A percentile compares a stretch with the other conserved stretches of the same genome.
phyloP scores from a whole-genome alignment of 2,888 invertebrate species.

The Pristionchus fissidentatus region DNA sequence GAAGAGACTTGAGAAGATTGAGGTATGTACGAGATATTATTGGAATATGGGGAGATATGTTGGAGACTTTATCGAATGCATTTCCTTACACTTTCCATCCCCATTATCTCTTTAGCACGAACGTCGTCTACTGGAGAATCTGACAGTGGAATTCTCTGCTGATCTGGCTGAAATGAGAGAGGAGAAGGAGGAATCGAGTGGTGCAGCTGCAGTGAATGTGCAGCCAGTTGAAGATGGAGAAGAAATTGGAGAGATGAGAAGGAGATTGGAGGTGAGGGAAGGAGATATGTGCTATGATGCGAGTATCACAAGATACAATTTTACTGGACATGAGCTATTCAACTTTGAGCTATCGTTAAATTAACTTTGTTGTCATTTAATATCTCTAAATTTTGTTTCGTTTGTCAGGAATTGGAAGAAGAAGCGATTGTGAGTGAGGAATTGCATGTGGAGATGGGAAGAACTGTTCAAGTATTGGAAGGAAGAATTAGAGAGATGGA shows the following conservation, averaged over 20 bases:
- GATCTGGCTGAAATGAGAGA: conserved; percentile 11
- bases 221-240: conserved; percentile 46
- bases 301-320: too few relatives aligned
- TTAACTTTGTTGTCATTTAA: background rate
- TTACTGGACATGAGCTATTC: too few relatives aligned
- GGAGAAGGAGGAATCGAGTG: background rate
- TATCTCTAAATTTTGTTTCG: background rate
- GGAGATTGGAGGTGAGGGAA: background rate
- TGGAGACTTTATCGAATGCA: background rate
- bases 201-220: conserved; percentile 1
- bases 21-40: conserved; percentile 6
- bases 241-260: conserved; percentile 45
- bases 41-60: background rate
- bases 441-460: conserved; percentile 61
- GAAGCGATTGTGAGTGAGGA: conserved; percentile 59
- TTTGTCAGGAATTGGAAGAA: conserved; percentile 55
- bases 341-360: background rate
- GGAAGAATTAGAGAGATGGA: conserved; percentile 43
- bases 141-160: conserved; percentile 24
- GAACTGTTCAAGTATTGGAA: conserved; percentile 59
- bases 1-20: conserved; percentile 44
- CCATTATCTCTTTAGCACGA: background rate
- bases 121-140: background rate
- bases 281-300: too few relatives aligned
- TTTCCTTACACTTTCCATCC: too few relatives aligned